Evolutionary conservation across 2,113 vertebrate species (phyloP), one percentile per base, ranked within the genome.

Genomic region (Anthoscopus minutus): DNA sequence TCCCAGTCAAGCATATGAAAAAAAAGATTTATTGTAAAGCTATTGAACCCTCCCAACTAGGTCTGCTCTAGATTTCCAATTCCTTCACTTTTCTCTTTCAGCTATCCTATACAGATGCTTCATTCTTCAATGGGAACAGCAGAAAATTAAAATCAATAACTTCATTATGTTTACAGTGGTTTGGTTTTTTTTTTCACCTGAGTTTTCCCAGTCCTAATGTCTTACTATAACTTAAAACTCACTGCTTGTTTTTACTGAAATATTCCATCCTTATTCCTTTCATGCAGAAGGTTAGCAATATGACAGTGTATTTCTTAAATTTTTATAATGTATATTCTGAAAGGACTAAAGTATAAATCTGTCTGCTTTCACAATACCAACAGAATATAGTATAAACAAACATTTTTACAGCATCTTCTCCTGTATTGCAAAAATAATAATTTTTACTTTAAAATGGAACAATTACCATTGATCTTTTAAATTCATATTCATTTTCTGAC

Each of bases 61-160:
- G 90, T 93, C 53, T 51, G 62, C 80, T 90, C 85, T 73, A 88
- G 70, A 81, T 86, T 89, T 96, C 66, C 66, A 92, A 72, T 95
- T 93, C 81, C 45, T 88, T 79, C 40, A 76, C 72, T 87, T 51
- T 81, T 91, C 64, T 77, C 8, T 94, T 83, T 78, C 92, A 85
- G 61, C 53, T 86, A 15, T 72, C 79, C 71, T 64, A 30, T 56
- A 87, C 61, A 86, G 92, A 93, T 94, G 67, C 54, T 94, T 95
- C 90, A 95, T 96, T 94, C 92, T 93, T 91, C 88, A 85, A 84
- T 70, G 86, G 89, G 95, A 94, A 97, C 97, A 96, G 76, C 95
- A 97, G 97, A 96, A 97, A 98, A 98, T 98, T 98, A 98, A 98
- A 98, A 98, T 98, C 98, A 98, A 98, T 98, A 98, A 97, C 97